Base-by-base conservation (phyloP, 1,140 invertebrate genomes). In the Phortica variegata region DNA sequence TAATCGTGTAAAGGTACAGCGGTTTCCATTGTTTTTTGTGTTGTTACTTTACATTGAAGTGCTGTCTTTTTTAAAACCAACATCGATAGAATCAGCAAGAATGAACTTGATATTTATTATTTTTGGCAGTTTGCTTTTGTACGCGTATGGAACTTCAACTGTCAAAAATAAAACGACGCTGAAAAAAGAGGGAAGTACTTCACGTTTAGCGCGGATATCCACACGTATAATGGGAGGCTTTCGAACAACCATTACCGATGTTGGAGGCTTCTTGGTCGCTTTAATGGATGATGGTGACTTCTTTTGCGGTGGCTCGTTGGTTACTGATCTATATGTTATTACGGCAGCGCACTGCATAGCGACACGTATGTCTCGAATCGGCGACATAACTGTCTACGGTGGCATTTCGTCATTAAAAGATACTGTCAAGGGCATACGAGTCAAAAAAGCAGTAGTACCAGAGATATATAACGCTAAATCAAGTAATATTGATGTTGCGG, bases 301-400 rank as follows among this genome's bases (percentile, higher is more conserved):
- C 12, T 37, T 4, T 37, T 49, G 47, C 15, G 47, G 47, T 19
- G 47, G 47, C 10, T 23, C 47, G 13, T 37, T 49, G 8, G 31
- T 49, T 3, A 40, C 31, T 1, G 10, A 20, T 19, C 13, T n/a
- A 13, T 29, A 26, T 38, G 40, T 49, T 12, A 10, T 49, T 3
- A 32, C 39, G 3, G 47, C 47, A 1, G 47, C 47, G 5, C 47
- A 49, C 15, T 49, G 47, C 32, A 12, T 43, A n/a, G 15, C 23
- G 2, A 19, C 29, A 12, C 4, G 17, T 17, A 37, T 2, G 13
- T 2, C 39, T 2, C 8, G n/a, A 2, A 19, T 26, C 2, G 2
- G 10, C 3, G 4, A 19, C 8, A 10, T 49, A n/a, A 26, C 23
- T 10, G 13, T 43, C 9, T 39, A 18, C 2, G 47, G 47, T 2